Percentiles rank a stretch among this genome's conserved stretches.
These are phyloP conservation scores for Linepithema humile DNA, from an alignment of 1,140 invertebrate species.

Conservation along the genomic window DNA sequence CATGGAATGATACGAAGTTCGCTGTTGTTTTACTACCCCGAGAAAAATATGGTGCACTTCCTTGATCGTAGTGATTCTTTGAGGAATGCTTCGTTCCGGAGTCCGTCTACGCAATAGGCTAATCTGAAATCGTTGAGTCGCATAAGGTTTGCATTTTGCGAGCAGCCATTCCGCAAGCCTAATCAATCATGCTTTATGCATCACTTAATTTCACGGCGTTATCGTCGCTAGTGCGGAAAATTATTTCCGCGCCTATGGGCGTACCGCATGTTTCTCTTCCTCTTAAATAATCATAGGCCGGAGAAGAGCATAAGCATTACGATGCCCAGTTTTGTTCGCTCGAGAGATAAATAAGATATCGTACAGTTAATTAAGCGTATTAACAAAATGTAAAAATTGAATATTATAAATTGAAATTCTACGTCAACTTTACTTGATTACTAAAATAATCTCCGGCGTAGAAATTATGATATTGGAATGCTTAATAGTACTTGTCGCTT, in stretches of 20 bases:
- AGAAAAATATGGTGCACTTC: constrained; percentile 37
- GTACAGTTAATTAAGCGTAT: background rate
- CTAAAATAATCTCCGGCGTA: too few relatives aligned
- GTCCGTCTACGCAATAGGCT: constrained; percentile 23
- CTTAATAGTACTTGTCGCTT: background rate
- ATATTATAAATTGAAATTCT: background rate
- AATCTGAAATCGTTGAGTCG: constrained; percentile 42
- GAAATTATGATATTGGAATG: too few relatives aligned
- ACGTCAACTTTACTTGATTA: too few relatives aligned
- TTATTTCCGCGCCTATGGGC: constrained; percentile 55
- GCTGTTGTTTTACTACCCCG: constrained; percentile 50
- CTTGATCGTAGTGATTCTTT: constrained; percentile 49
- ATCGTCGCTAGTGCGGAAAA: constrained; percentile 55
- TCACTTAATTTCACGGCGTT: constrained; percentile 54
- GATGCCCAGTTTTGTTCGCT: background rate
- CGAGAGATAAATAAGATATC: background rate
- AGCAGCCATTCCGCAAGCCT: constrained; percentile 22
- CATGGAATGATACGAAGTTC: constrained; percentile 54
- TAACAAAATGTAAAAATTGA: background rate
- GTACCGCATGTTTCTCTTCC: constrained; percentile 10
- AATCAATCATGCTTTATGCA: constrained; percentile 59
- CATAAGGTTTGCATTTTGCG: constrained; percentile 33
- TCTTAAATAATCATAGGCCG: constrained; percentile 19
- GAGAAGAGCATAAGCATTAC: constrained; percentile 18
- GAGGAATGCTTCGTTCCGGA: constrained; percentile 25